Evolutionary conservation across 1,140 invertebrate genomes (phyloP).

Genomic region (Drosophila leontia): DNA sequence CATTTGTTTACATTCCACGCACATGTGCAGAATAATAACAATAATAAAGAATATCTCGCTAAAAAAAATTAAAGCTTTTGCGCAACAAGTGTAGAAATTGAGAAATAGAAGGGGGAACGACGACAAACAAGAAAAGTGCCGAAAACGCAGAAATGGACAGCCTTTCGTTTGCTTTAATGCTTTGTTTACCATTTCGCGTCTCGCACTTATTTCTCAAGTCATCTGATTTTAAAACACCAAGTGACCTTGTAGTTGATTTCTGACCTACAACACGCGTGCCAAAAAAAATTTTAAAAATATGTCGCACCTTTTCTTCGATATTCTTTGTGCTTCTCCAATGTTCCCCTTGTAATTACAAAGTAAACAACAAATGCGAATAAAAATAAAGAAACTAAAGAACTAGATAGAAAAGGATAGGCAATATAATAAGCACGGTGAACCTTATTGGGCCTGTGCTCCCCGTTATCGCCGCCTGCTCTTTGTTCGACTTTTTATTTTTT

Average conservation of each 20-base stretch:
- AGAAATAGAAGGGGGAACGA: slow-evolving; percentile 21
- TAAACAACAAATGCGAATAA: slow-evolving; percentile 22
- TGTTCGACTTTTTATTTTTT: slow-evolving; percentile 49
- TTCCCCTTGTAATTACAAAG: slow-evolving; percentile 32
- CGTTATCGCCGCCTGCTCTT: slow-evolving; percentile 69
- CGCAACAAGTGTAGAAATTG: slow-evolving; percentile 71
- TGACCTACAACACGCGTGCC: slow-evolving; percentile 43
- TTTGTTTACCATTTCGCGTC: slow-evolving; percentile 44
- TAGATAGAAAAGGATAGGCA: slow-evolving; percentile 1
- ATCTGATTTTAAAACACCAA: slow-evolving; percentile 24
- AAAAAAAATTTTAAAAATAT: slow-evolving; percentile 13
- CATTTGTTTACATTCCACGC: slow-evolving; percentile 81
- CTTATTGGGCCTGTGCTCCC: slow-evolving; percentile 31
- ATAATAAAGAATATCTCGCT: slow-evolving; percentile 43
- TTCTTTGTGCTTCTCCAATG: slow-evolving; percentile 2
- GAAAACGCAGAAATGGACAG: slow-evolving; percentile 28
- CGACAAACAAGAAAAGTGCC: slow-evolving; percentile 10
- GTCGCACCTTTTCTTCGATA: slow-evolving; percentile 27
- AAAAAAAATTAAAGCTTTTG: slow-evolving; percentile 65
- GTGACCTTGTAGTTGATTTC: slow-evolving; percentile 36
- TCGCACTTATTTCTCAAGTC: slow-evolving; percentile 22
- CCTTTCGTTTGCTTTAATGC: slow-evolving; percentile 34
- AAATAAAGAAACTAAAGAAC: slow-evolving; percentile 14
- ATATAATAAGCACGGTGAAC: slow-evolving; percentile 40
- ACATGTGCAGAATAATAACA: slow-evolving; percentile 82